Percentiles rank a stretch among this genome's conserved stretches.
Conservation (phyloP, 2,113 vertebrate genomes). For the Australoheros scitulus region DNA sequence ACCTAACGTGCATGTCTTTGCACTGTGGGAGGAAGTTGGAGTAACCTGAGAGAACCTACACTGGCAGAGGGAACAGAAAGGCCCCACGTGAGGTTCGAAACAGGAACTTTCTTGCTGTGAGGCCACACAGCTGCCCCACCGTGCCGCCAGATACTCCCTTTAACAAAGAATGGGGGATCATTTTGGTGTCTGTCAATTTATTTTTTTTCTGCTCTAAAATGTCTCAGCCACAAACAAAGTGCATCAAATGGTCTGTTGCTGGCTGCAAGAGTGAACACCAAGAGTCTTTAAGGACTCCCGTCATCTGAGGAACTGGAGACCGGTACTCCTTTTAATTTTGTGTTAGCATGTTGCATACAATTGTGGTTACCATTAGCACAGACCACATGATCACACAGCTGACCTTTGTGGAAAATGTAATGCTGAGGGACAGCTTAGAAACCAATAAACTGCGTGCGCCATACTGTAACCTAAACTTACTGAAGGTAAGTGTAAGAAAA, state of each 20-base stretch:
- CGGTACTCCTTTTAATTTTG: neutral
- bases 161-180: neutral
- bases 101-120: accelerated
- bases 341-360: neutral
- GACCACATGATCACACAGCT: neutral
- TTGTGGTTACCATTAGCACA: neutral
- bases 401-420: neutral
- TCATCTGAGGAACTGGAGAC: neutral
- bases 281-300: neutral
- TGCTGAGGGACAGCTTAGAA: neutral
- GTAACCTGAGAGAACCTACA: no score
- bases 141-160: neutral
- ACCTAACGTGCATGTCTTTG: no score
- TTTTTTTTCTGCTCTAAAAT: neutral
- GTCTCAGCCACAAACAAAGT: neutral
- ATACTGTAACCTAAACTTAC: neutral
- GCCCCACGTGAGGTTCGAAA: no score
- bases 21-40: no score
- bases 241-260: neutral
- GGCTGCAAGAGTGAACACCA: neutral
- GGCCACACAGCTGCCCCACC: neutral
- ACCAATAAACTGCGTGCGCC: neutral
- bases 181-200: no score
- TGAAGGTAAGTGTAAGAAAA: neutral
- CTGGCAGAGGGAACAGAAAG: no score